These are phyloP conservation scores for Melipona bicolor DNA, from an alignment of 2,888 invertebrate genomes.

Conservation along the genomic window DNA sequence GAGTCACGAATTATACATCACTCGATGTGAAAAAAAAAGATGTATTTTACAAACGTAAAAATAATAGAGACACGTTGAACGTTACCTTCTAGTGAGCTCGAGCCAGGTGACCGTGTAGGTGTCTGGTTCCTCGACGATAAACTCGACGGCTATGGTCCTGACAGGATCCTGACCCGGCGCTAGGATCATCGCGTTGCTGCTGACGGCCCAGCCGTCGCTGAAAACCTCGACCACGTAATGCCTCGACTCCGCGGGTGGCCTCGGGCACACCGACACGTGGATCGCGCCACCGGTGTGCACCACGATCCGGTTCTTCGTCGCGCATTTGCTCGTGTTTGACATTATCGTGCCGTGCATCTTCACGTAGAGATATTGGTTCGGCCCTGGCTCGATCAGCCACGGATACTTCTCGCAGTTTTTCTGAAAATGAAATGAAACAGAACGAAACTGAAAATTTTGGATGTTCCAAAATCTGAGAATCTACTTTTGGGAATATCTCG, in stretches of 20 bases:
- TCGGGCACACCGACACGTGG: constrained; percentile 87
- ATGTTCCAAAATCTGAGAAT: too few relatives aligned
- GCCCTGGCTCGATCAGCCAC: constrained; percentile 91
- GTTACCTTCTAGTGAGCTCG: constrained; percentile 89
- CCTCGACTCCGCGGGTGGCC: constrained; percentile 85
- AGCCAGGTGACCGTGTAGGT: constrained; percentile 93
- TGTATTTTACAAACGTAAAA: constrained; percentile 62
- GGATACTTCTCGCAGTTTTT: constrained; percentile 92
- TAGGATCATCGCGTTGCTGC: constrained; percentile 80
- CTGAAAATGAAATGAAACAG: constrained; percentile 83
- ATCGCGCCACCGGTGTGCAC: constrained; percentile 90
- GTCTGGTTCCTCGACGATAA: constrained; percentile 89
- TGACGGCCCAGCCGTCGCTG: constrained; percentile 91
- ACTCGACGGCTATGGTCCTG: constrained; percentile 91
- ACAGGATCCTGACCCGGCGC: constrained; percentile 87
- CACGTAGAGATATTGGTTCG: constrained; percentile 91
- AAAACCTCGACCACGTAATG: constrained; percentile 92
- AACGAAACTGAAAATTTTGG: too few relatives aligned
- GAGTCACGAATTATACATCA: too few relatives aligned
- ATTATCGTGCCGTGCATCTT: constrained; percentile 89
- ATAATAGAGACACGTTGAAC: too few relatives aligned
- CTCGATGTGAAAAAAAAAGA: not conserved
- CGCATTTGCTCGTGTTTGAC: constrained; percentile 87
- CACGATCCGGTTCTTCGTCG: constrained; percentile 91
- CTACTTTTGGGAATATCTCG: not conserved